Conservation (phyloP, 2,888 invertebrate genomes). For the Cryptus armator region DNA sequence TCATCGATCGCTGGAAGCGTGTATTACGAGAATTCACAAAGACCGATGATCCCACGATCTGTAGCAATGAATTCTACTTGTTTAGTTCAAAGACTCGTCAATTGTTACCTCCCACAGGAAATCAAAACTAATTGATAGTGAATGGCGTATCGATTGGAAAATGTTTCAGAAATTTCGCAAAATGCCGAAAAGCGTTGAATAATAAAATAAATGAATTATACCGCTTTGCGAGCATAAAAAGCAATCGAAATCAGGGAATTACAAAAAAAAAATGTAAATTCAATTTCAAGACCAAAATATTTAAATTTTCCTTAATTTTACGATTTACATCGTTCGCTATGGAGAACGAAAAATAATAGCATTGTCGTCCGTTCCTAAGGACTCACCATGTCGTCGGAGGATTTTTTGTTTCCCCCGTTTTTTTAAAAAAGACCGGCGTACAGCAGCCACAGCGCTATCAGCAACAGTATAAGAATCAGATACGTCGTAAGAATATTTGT, state of each 20-base stretch:
- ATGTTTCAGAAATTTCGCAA: neutral
- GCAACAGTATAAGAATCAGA: slow-evolving; percentile 89
- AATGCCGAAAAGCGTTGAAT: neutral
- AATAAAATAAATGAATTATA: neutral
- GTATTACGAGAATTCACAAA: neutral
- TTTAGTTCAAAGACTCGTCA: neutral
- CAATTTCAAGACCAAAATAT: neutral
- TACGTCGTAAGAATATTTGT: slow-evolving; percentile 90
- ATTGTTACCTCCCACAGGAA: neutral
- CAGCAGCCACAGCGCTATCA: slow-evolving; percentile 89
- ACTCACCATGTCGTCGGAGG: slow-evolving; percentile 57
- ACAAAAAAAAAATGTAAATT: neutral
- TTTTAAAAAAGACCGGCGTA: slow-evolving; percentile 87
- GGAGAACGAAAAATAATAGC: neutral
- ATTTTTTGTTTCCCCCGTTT: slow-evolving; percentile 11
- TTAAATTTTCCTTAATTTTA: neutral
- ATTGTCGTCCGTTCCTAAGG: neutral
- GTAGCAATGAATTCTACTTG: neutral
- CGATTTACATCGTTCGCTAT: neutral
- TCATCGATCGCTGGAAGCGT: neutral
- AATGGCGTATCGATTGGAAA: neutral
- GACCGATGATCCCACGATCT: neutral
- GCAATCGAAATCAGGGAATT: neutral
- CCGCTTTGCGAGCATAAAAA: neutral
- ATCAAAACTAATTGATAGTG: neutral